phyloP scores from a whole-genome alignment of 2,888 invertebrate species.

The Diarsia brunnea region DNA sequence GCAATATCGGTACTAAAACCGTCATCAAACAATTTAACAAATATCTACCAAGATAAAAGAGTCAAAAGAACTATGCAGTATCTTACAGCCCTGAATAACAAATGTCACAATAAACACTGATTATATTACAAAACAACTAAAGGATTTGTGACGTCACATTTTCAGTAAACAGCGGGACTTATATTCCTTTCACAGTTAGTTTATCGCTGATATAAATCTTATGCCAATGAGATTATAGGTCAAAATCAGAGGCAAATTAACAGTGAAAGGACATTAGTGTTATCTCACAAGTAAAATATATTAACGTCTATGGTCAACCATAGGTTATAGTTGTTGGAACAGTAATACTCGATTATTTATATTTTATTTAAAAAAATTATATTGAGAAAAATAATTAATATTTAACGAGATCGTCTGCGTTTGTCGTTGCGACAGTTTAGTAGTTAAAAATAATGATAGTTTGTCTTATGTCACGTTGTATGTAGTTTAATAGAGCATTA shows the following conservation, averaged over 20 bases:
- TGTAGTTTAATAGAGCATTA: constrained; percentile 86
- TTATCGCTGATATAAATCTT: not conserved
- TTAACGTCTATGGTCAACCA: constrained; percentile 87
- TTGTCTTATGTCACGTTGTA: constrained; percentile 85
- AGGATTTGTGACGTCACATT: constrained; percentile 53
- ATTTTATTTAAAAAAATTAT: constrained; percentile 88
- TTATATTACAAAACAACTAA: constrained; percentile 12
- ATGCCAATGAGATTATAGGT: not conserved
- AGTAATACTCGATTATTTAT: constrained; percentile 90
- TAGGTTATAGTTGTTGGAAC: constrained; percentile 87
- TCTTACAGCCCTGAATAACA: constrained; percentile 15
- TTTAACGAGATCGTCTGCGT: constrained; percentile 78
- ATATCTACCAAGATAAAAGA: not conserved
- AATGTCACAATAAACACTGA: constrained; percentile 23
- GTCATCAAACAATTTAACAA: not conserved
- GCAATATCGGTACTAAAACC: not conserved
- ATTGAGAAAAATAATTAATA: constrained; percentile 82
- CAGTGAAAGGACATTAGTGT: constrained; percentile 67
- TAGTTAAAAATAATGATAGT: constrained; percentile 77
- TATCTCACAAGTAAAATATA: constrained; percentile 77
- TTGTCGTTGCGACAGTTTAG: constrained; percentile 85
- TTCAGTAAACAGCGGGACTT: constrained; percentile 61
- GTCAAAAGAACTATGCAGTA: not conserved
- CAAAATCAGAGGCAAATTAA: not conserved
- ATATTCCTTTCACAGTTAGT: not conserved